Base-by-base conservation (phyloP, 2,888 invertebrate species). In the Bimastos eiseni region DNA sequence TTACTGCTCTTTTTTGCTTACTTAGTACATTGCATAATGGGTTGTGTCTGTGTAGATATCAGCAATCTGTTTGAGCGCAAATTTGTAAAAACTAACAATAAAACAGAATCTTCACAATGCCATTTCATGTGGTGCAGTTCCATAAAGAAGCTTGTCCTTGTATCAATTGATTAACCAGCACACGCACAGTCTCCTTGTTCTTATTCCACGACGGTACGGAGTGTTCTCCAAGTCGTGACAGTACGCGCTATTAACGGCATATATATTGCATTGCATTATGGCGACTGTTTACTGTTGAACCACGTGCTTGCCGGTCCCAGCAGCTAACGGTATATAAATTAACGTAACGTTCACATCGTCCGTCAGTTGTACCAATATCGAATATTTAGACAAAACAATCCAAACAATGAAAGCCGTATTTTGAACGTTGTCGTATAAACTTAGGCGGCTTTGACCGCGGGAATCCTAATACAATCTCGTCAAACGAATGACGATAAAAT, bases 201-300 rank as follows among this genome's bases (percentile, higher is more conserved):
- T 24, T 49, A 0, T 49, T 49, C 49, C 49, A 49, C 49, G 24
- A 24, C 49, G 49, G 6, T 24, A 49, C 24, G 49, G 2, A 49
- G 49, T 49, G 24, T 49, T 24, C 49, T 24, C 49, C 21, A 49
- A 49, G 6, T 49, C 24, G 6, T 5, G 49, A 21, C 49, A 2
- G 49, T 5, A 49, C 24, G 21, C 24, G 49, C 49, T 24, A 21
- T 2, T 49, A 49, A 49, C 49, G 49, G 24, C 49, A 70, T n/a
- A 70, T 15, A 70, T 70, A 13, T n/a, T 70, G 70, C 70, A 70
- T 70, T n/a, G 70, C 70, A 86, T 86, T 37, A 37, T 86, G 86
- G 86, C 37, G 37, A 86, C 86, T 86, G 86, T 86, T 86, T 86
- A 86, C 86, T 37, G 86, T 15, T 86, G 34, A 86, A 86, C 86